Evolutionary conservation across 1,140 invertebrate species (phyloP), one percentile per base, ranked within the genome.

Genomic region (Limonius californicus): DNA sequence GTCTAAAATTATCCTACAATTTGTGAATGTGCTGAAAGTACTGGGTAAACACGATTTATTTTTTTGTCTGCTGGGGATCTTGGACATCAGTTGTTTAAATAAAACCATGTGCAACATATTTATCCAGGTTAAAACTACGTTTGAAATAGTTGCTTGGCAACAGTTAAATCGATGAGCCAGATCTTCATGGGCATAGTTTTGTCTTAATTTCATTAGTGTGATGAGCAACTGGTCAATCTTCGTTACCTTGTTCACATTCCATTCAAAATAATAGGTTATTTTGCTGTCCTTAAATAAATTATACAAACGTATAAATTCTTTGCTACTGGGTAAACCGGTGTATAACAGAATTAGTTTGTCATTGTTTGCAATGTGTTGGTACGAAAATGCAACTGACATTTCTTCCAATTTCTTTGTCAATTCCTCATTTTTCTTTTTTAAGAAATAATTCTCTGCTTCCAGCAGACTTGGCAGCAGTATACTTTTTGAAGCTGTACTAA

Each of bases 121-220:
- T 12, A 39, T 39, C 2, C 2, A 39, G 2, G 35, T 39, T 6
- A 39, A 2, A 6, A 39, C n/a, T 2, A 39, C n/a, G n/a, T 39
- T 39, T 6, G 35, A 6, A 9, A 39, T 12, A 9, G n/a, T 39
- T 39, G 35, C 35, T 39, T 39, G 3, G 7, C 7, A 39, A 14
- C 2, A 2, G 7, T 39, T 39, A 39, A 39, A 39, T 12, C 35
- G 2, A 9, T 11, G 2, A 11, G 3, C 35, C 35, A 12, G n/a
- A n/a, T 39, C 35, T 19, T 2, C 6, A 20, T 59, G 18, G 6
- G 42, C 2, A 47, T 45, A 19, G 23, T 23, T 50, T 23, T 21
- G n/a, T 14, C 18, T 45, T 15, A 59, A 32, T 50, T 59, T 59
- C 57, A 59, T 59, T 23, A 57, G 7, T 23, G 57, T 59, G 2